phyloP scores from a whole-genome alignment of 2,797 vertebrate species.

The Melanotaenia boesemani region DNA sequence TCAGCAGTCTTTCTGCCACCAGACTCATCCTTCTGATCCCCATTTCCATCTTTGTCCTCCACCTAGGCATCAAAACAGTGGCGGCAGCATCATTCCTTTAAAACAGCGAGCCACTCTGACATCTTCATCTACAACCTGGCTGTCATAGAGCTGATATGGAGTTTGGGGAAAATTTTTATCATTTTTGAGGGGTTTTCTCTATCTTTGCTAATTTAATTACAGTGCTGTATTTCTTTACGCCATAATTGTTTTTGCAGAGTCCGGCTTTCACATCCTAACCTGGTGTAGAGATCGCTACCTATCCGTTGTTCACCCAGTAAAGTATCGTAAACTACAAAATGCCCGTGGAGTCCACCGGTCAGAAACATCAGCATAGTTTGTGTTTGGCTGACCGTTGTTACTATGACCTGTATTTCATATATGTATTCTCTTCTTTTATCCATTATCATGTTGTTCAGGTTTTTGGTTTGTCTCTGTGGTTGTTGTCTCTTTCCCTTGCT shows the following conservation, averaged over 20 bases:
- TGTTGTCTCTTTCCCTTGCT: conserved; percentile 10
- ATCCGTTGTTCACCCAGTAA: too few species aligned
- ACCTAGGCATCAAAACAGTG: not conserved
- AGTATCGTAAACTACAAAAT: too few species aligned
- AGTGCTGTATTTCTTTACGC: too few species aligned
- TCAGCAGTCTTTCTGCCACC: too few species aligned
- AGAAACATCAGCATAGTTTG: too few species aligned
- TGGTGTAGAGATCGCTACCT: too few species aligned
- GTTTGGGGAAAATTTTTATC: accelerated
- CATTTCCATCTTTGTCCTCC: not conserved
- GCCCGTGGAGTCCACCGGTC: too few species aligned
- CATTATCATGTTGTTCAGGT: accelerated
- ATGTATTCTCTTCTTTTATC: accelerated
- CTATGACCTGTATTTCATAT: accelerated
- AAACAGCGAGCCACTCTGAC: conserved; percentile 15
- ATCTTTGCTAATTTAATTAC: too few species aligned
- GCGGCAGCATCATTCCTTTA: not conserved
- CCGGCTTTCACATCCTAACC: too few species aligned
- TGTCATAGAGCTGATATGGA: conserved; percentile 9
- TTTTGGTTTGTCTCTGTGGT: not conserved
- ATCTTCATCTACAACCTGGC: conserved; percentile 27
- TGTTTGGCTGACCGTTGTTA: conserved; percentile 22
- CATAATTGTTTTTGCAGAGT: too few species aligned
- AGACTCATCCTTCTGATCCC: not conserved
- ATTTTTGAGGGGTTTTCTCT: too few species aligned